Percentiles rank a stretch among this genome's conserved stretches.
Evolutionary conservation across 2,797 vertebrate genomes (phyloP).

Genomic region (Periophthalmus magnuspinnatus): DNA sequence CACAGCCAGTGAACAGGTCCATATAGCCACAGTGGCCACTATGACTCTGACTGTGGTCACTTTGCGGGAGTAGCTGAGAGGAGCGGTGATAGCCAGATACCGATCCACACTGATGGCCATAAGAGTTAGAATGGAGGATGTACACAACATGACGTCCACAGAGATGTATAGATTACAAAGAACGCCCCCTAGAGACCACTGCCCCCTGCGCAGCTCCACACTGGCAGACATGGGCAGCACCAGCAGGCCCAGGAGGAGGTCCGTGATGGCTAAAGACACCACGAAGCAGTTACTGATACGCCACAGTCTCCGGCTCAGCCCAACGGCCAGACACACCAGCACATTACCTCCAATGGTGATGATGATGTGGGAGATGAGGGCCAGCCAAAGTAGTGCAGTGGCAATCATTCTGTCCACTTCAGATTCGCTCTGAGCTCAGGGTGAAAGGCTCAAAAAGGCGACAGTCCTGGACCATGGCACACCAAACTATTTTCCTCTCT

Average conservation of each 20-base stretch:
- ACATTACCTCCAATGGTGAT: slow-evolving; percentile 87
- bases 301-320: slow-evolving; percentile 83
- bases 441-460: slow-evolving; percentile 14
- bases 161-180: slow-evolving; percentile 91
- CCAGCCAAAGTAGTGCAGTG: slow-evolving; percentile 71
- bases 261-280: slow-evolving; percentile 89
- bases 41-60: slow-evolving; percentile 81
- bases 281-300: slow-evolving; percentile 89
- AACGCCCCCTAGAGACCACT: slow-evolving; percentile 81
- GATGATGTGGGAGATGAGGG: slow-evolving; percentile 79
- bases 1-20: slow-evolving; percentile 83
- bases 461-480: slow-evolving; percentile 2
- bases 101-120: slow-evolving; percentile 92
- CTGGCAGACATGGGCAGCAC: slow-evolving; percentile 90
- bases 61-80: slow-evolving; percentile 82
- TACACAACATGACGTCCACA: slow-evolving; percentile 89
- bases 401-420: slow-evolving; percentile 54
- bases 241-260: slow-evolving; percentile 89
- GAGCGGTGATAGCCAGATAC: slow-evolving; percentile 86
- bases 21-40: slow-evolving; percentile 81
- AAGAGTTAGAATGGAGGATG: slow-evolving; percentile 92
- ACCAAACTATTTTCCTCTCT: background rate
- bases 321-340: slow-evolving; percentile 89
- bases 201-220: slow-evolving; percentile 76
- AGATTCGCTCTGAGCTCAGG: slow-evolving; percentile 10